Percentiles rank a stretch among this genome's conserved stretches.
phyloP scores from a whole-genome alignment of 2,113 vertebrate genomes.

The Cisticola juncidis region DNA sequence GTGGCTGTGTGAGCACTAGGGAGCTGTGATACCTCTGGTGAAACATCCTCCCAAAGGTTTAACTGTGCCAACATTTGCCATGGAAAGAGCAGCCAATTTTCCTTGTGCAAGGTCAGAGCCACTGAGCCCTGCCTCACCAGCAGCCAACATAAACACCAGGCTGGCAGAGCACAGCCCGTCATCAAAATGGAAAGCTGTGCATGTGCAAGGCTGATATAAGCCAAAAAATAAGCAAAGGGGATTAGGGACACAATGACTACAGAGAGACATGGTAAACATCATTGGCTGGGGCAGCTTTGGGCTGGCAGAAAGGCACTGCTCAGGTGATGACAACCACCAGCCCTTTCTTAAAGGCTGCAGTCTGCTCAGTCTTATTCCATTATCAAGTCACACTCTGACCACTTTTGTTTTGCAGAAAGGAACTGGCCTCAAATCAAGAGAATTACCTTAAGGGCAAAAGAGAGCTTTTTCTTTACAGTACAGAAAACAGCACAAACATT shows the following conservation, averaged over 20 bases:
- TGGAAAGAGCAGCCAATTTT: background rate
- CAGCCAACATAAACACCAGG: background rate
- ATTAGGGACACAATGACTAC: background rate
- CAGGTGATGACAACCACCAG: background rate
- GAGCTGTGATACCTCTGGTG: background rate
- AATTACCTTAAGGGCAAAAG: background rate
- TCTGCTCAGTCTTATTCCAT: background rate
- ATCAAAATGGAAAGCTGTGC: background rate
- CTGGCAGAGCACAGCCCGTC: background rate
- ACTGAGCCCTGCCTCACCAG: too few species aligned
- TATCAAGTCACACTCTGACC: background rate
- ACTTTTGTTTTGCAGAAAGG: background rate
- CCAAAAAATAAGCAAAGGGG: background rate
- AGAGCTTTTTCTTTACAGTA: background rate
- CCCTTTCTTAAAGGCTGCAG: background rate
- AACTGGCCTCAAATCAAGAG: background rate
- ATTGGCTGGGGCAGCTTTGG: background rate
- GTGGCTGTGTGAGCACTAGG: background rate
- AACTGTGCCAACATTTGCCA: accelerated
- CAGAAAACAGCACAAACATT: background rate
- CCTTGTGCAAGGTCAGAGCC: background rate
- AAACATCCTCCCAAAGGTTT: background rate
- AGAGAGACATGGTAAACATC: background rate
- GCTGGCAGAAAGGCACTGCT: background rate
- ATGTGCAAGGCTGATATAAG: background rate